Conservation (phyloP, 2,797 vertebrate species). For the Pangasius djambal region DNA sequence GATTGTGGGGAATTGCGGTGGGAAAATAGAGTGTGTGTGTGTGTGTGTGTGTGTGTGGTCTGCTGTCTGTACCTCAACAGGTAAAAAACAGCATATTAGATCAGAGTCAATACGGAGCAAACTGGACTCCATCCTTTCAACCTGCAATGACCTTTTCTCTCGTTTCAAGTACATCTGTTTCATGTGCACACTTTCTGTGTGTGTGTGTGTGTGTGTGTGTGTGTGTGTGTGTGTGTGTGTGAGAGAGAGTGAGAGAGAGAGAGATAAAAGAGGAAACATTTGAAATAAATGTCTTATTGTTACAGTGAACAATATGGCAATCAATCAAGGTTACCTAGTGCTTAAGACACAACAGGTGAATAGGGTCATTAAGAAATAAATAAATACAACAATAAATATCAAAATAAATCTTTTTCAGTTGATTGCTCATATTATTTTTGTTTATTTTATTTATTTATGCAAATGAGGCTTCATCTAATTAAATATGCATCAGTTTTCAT, state of each 20-base stretch:
- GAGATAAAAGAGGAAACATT: neutral
- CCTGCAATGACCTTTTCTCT: slow-evolving; percentile 42
- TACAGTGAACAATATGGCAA: neutral
- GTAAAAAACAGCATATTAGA: slow-evolving; percentile 58
- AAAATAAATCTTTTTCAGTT: neutral
- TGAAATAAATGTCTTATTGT: slow-evolving; percentile 16
- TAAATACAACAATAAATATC: neutral
- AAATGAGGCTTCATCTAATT: neutral
- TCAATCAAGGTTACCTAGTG: too few relatives aligned
- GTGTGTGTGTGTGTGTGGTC: slow-evolving; percentile 32
- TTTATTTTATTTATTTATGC: neutral
- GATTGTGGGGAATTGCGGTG: slow-evolving; percentile 35
- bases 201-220: slow-evolving; percentile 13
- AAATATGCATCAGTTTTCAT: neutral
- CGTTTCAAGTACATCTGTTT: slow-evolving; percentile 40
- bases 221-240: slow-evolving; percentile 3
- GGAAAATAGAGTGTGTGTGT: slow-evolving; percentile 31
- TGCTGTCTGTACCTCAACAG: slow-evolving; percentile 43
- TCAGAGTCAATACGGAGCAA: slow-evolving; percentile 51
- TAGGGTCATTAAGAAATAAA: neutral
- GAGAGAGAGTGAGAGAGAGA: neutral
- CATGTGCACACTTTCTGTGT: slow-evolving; percentile 23
- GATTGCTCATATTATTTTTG: neutral
- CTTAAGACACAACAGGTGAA: neutral
- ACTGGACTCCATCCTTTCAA: slow-evolving; percentile 50